phyloP scores from a whole-genome alignment of 2,888 invertebrate species.

The Timandra comae region DNA sequence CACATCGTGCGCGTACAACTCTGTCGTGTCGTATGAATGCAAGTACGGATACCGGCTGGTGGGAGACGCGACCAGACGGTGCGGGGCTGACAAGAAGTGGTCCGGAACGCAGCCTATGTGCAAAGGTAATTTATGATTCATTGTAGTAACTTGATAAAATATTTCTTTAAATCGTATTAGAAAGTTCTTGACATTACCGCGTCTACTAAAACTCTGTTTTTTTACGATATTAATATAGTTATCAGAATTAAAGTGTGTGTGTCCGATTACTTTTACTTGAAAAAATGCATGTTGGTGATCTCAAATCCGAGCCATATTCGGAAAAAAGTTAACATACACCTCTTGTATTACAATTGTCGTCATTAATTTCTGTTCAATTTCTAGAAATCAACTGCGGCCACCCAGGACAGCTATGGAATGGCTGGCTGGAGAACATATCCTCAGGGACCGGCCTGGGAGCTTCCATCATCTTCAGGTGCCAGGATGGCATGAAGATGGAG shows the following conservation, averaged over 20 bases:
- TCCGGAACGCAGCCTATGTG: slow-evolving; percentile 93
- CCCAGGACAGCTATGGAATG: slow-evolving; percentile 95
- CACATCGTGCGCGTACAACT: slow-evolving; percentile 95
- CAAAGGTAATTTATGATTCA: too few relatives aligned
- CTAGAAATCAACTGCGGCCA: slow-evolving; percentile 98
- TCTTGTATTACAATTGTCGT: too few relatives aligned
- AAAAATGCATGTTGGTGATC: too few relatives aligned
- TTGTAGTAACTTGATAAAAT: too few relatives aligned
- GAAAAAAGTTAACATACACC: too few relatives aligned
- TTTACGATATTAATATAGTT: too few relatives aligned
- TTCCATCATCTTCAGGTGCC: slow-evolving; percentile 94
- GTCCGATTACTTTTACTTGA: too few relatives aligned
- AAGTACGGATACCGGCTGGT: slow-evolving; percentile 94
- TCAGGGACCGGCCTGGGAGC: slow-evolving; percentile 93
- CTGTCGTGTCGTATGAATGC: slow-evolving; percentile 96
- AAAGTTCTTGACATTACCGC: too few relatives aligned
- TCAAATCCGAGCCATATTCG: too few relatives aligned
- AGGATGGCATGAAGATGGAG: slow-evolving; percentile 92
- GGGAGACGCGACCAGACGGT: slow-evolving; percentile 92
- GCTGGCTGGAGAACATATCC: slow-evolving; percentile 94
- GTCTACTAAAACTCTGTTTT: too few relatives aligned
- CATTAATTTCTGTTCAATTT: background rate
- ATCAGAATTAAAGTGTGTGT: too few relatives aligned
- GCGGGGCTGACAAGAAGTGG: slow-evolving; percentile 97
- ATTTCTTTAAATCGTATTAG: too few relatives aligned